Percentiles rank a stretch among this genome's conserved stretches.
phyloP scores from a whole-genome alignment of 1,140 invertebrate species.

The Pseudobourletiella spinata region DNA sequence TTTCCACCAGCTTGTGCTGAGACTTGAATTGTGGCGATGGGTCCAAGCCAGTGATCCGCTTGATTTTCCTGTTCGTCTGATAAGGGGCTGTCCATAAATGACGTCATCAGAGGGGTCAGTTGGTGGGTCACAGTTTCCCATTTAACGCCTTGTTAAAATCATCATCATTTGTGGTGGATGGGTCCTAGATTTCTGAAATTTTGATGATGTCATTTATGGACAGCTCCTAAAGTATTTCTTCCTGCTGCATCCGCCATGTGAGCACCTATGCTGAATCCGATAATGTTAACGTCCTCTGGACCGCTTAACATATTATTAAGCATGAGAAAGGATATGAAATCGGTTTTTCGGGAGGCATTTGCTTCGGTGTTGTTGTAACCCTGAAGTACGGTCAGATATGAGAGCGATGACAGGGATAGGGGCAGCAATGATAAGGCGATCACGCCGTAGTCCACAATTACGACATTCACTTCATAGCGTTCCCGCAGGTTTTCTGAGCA shows the following conservation, averaged over 20 bases:
- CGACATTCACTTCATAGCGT: not conserved
- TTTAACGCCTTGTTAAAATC: no score
- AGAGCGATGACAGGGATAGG: not conserved
- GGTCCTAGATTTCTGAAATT: no score
- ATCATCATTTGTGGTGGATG: no score
- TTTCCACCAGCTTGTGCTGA: not conserved
- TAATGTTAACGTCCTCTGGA: slow-evolving; percentile 8
- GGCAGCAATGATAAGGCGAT: not conserved
- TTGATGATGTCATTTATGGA: no score
- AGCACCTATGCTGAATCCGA: slow-evolving; percentile 17
- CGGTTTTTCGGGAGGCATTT: not conserved
- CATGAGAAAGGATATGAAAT: slow-evolving; percentile 10
- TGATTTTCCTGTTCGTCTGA: not conserved
- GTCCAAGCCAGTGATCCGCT: slow-evolving; percentile 1
- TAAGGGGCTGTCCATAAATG: not conserved
- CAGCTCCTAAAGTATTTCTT: no score
- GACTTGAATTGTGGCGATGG: not conserved
- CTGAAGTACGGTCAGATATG: not conserved
- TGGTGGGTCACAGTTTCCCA: no score
- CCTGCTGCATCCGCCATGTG: slow-evolving; percentile 11
- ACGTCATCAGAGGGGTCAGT: no score
- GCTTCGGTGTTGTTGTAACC: not conserved
- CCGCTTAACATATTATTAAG: not conserved
- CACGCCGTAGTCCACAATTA: slow-evolving; percentile 13
- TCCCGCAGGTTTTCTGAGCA: slow-evolving; percentile 3